Evolutionary conservation across 2,888 invertebrate genomes (phyloP).

Genomic region (Rhagonycha fulva): DNA sequence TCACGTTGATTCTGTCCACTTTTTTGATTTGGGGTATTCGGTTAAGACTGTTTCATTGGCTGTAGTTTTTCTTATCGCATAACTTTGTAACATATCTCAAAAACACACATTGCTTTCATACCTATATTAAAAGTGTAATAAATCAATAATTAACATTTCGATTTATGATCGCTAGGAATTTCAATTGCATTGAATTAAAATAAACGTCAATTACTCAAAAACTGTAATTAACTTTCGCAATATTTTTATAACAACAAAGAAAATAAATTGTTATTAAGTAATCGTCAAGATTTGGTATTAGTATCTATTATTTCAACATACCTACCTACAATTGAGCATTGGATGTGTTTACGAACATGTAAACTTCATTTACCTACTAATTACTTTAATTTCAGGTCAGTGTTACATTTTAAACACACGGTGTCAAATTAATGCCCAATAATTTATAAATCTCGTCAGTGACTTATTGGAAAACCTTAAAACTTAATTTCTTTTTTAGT

Average conservation of each 20-base stretch:
- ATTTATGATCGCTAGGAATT: not conserved
- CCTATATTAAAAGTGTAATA: not conserved
- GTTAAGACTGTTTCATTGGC: not conserved
- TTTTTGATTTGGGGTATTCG: not conserved
- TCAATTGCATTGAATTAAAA: not conserved
- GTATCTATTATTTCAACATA: not conserved
- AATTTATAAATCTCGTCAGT: not conserved
- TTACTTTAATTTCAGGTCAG: conserved; percentile 10
- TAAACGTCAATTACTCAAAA: not conserved
- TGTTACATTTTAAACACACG: conserved; percentile 3
- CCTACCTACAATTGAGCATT: not conserved
- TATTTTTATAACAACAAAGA: not conserved
- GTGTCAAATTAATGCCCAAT: not conserved
- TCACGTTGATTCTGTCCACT: not conserved
- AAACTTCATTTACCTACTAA: conserved; percentile 1
- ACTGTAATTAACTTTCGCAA: not conserved
- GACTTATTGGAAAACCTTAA: conserved; percentile 6
- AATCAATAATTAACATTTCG: not conserved
- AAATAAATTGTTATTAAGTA: not conserved
- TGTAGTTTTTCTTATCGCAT: not conserved
- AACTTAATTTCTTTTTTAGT: conserved; percentile 1
- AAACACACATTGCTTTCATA: not conserved
- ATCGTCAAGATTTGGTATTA: not conserved
- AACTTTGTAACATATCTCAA: not conserved
- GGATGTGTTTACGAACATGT: not conserved